phyloP scores from a whole-genome alignment of 2,888 invertebrate genomes.

The Drosophila eohydei region DNA sequence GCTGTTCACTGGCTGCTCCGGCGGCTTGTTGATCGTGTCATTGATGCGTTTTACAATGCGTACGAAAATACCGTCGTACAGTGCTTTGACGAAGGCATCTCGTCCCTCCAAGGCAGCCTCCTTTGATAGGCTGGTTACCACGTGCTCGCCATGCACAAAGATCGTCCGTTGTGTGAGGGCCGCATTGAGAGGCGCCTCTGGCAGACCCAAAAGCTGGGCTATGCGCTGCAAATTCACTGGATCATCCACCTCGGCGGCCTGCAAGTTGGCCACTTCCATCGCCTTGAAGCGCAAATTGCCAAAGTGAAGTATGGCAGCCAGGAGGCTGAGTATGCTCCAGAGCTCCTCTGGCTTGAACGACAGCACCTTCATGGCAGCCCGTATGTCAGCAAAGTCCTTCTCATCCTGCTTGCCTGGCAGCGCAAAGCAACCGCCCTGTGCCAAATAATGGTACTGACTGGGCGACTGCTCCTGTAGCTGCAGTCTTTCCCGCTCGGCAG shows the following conservation, averaged over 20 bases:
- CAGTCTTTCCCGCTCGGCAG: constrained; percentile 91
- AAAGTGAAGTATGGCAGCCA: constrained; percentile 95
- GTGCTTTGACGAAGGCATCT: constrained; percentile 96
- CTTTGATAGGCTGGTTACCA: constrained; percentile 90
- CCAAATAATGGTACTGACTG: constrained; percentile 92
- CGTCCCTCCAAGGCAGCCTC: constrained; percentile 92
- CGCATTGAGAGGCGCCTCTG: constrained; percentile 89
- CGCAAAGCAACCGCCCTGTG: constrained; percentile 88
- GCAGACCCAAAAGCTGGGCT: constrained; percentile 90
- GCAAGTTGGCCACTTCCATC: constrained; percentile 91
- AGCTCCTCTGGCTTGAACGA: constrained; percentile 94
- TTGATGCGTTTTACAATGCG: constrained; percentile 96
- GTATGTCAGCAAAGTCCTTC: constrained; percentile 93
- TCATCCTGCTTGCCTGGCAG: constrained; percentile 92
- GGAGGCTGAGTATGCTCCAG: constrained; percentile 92
- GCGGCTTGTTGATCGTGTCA: constrained; percentile 89
- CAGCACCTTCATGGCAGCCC: constrained; percentile 96
- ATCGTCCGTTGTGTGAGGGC: constrained; percentile 95
- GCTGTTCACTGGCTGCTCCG: constrained; percentile 86
- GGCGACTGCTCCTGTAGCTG: constrained; percentile 89
- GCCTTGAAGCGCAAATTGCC: constrained; percentile 95
- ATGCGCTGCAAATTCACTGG: constrained; percentile 89
- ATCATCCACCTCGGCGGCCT: constrained; percentile 94
- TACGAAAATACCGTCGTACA: constrained; percentile 96
- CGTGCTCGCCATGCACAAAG: constrained; percentile 92